Base-by-base conservation (phyloP, 30 jellyfish, hydroid and myxozoan species). In the Mastigias papua region DNA sequence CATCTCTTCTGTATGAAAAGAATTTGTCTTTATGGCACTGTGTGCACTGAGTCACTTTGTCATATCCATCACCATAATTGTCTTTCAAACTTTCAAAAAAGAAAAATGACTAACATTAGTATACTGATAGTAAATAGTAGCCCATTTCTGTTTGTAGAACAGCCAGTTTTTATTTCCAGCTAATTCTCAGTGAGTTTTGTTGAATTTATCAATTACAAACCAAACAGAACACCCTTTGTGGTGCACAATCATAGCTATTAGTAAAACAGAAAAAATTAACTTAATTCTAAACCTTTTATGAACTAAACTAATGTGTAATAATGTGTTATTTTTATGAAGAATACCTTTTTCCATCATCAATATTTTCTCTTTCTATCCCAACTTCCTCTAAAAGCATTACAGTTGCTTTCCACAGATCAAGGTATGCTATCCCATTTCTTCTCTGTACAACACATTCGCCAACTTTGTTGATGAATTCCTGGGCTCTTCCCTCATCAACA, bases 1-100 rank as follows among this genome's bases (percentile, higher is more conserved):
- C 97, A 62, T 89, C 97, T 79, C 97, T 58, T 71, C 97, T 80
- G 80, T 78, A 89, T 16, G 97, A 89, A 49, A 89, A 89, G 85
- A 89, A 89, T 35, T 89, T 89, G 46, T 70, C 97, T 27, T 75
- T 81, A 34, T 89, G 68, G 70, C 97, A 89, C 61, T 68, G 70
- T 26, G 97, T 89, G 63, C 97, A 89, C 34, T 78, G 97, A 25
- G 97, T 89, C 34, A 89, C 97, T 54, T 69, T 71, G 34, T 67
- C 89, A 23, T 19, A 34, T 8, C 91, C 96, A 76, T 62, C 34
- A 37, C 31, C 42, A 15, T 71, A 81, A 23, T 64, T 57, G 19
- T 57, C 81, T 48, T 32, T 58, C 63, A 50, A 58, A n/a, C 93
- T 84, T 10, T 27, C 30, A 25, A 8, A 60, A 28, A 26, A 60